phyloP scores from a whole-genome alignment of 1,140 invertebrate species.

The Brachionus rotundiformis region DNA sequence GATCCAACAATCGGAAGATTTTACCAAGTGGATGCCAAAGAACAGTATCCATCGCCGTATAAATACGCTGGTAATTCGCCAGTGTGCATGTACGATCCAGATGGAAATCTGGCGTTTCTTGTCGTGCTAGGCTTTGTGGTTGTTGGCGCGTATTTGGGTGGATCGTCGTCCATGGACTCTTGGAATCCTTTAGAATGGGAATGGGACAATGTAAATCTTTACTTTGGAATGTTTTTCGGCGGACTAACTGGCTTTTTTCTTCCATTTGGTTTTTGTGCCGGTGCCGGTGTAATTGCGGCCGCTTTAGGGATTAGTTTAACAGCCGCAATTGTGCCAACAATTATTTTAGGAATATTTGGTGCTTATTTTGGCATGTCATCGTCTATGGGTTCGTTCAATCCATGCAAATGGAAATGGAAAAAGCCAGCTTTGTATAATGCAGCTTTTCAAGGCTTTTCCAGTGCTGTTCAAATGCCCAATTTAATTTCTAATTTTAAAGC shows the following conservation, averaged over 20 bases:
- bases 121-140: not conserved
- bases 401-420: conserved; percentile 26
- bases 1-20: conserved; percentile 20
- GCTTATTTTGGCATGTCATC: conserved; percentile 21
- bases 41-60: conserved; percentile 18
- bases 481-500: not conserved
- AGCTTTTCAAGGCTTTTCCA: conserved; percentile 8
- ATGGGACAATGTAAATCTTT: conserved; percentile 9
- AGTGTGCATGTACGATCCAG: conserved; percentile 18
- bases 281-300: not conserved
- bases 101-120: conserved; percentile 17
- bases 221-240: conserved; percentile 2
- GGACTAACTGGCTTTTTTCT: not conserved
- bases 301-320: not conserved
- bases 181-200: conserved; percentile 42
- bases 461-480: not conserved
- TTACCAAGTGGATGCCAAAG: conserved; percentile 24
- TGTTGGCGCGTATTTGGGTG: conserved; percentile 23
- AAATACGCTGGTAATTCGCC: conserved; percentile 40
- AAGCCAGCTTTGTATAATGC: not conserved
- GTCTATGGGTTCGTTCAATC: not conserved
- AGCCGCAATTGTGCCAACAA: not conserved
- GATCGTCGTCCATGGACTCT: not conserved
- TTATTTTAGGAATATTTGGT: not conserved
- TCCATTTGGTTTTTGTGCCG: not conserved